Base-by-base conservation (phyloP, 1,140 invertebrate species). In the Bombus superbus region DNA sequence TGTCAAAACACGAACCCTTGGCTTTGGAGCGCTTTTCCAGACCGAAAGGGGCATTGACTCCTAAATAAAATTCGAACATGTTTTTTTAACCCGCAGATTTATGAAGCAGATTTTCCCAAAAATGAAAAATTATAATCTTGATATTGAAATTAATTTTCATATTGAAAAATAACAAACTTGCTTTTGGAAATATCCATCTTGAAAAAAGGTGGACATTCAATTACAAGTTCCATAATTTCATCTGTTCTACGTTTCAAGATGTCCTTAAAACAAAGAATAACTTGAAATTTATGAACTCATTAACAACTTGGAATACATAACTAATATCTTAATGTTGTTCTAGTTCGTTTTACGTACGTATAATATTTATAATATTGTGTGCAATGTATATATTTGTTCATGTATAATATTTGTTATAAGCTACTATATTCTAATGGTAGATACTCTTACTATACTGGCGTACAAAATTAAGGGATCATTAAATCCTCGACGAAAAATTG, bases 1-100 rank as follows among this genome's bases (percentile, higher is more conserved):
- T 83, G 74, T 84, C 82, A 71, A 78, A 78, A 83, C 72, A 75
- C 28, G 9, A n/a, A 35, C 35, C 10, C 44, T 53, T 57, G 4
- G 59, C n/a, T 75, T 22, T 3, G 32, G 28, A 57, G 4, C 32
- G 71, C 35, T 66, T 81, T 69, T 69, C 47, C 44, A 10, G 15
- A 5, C 68, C 3, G 35, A 81, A 62, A 69, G 13, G 47, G 25
- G 44, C 47, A 38, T 69, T 25, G 32, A 73, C 57, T 47, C 32
- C 9, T 38, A 18, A 69, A 77, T 53, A 66, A 83, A 76, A n/a
- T 44, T n/a, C 1, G 2, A 0, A 13, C 18, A 9, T 32, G 11
- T 1, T n/a, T 10, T 28, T 22, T 57, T 53, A 53, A 59, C 2
- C 1, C 40, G 4, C 10, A 15, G 2, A 76, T 57, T 3, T 62